phyloP scores from a whole-genome alignment of 2,888 invertebrate species.

The Stomorhina lunata region DNA sequence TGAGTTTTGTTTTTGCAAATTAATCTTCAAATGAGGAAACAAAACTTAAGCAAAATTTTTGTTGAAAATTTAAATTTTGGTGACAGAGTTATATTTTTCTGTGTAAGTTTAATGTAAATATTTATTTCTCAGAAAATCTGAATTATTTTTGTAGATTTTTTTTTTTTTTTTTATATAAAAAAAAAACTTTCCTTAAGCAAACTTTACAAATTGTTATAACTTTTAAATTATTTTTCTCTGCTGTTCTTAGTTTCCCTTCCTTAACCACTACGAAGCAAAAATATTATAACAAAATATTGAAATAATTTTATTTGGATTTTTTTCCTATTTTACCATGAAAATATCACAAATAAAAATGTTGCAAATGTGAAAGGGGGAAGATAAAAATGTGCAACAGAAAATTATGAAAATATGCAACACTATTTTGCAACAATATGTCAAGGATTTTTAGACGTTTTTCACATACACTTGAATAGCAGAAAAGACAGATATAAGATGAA shows the following conservation, averaged over 20 bases:
- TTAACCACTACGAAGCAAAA: background rate
- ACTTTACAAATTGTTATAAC: background rate
- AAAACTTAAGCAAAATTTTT: no score
- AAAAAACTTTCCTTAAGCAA: background rate
- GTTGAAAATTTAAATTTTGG: no score
- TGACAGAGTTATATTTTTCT: no score
- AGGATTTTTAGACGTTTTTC: slow-evolving; percentile 60
- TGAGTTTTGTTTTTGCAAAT: no score
- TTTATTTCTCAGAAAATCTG: no score
- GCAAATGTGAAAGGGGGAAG: background rate
- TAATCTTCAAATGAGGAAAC: no score
- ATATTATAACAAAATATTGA: background rate
- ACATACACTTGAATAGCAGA: slow-evolving; percentile 25
- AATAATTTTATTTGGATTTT: slow-evolving; percentile 2
- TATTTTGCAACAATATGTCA: slow-evolving; percentile 62
- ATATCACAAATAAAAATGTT: background rate
- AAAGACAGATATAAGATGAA: slow-evolving; percentile 13
- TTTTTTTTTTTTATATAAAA: background rate
- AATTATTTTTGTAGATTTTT: no score
- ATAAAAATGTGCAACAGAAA: slow-evolving; percentile 27
- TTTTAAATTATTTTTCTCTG: background rate
- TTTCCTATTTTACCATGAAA: background rate
- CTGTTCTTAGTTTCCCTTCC: background rate
- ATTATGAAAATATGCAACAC: slow-evolving; percentile 61
- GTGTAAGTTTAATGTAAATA: no score